Conservation (phyloP, 2,797 vertebrate species). For the Otus scops region DNA sequence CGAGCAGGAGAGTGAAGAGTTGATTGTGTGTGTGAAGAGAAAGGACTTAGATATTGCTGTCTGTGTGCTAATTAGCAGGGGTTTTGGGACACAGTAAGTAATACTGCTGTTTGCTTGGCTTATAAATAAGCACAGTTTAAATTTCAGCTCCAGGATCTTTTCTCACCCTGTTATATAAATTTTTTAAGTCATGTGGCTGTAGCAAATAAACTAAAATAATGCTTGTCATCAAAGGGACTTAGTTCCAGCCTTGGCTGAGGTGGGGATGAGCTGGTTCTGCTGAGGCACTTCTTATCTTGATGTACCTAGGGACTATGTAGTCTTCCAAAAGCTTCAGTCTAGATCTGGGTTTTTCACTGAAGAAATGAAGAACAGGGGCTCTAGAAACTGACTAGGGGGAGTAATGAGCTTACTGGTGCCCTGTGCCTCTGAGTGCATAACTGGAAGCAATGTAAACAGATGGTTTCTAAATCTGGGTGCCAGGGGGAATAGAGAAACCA, state of each 20-base stretch:
- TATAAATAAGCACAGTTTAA: constrained; percentile 38
- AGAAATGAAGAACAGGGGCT: background rate
- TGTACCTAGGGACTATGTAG: background rate
- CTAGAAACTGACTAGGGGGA: background rate
- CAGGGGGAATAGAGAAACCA: background rate
- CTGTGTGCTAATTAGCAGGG: background rate
- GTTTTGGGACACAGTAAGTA: background rate
- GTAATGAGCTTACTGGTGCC: background rate
- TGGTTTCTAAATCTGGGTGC: background rate
- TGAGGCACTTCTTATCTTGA: background rate
- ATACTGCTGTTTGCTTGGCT: constrained; percentile 42
- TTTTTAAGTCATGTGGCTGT: background rate
- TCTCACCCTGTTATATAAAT: background rate
- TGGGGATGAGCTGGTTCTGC: background rate
- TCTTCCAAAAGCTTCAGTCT: background rate
- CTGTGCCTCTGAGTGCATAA: background rate
- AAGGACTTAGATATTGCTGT: constrained; percentile 18
- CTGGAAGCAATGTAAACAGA: background rate
- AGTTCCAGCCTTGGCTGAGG: background rate
- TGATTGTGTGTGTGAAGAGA: background rate
- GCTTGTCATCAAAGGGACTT: background rate
- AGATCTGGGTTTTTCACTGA: background rate
- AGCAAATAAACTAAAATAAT: background rate
- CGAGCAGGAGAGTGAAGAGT: background rate
- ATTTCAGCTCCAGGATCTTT: constrained; percentile 57